Percentiles rank a stretch among this genome's conserved stretches.
Conservation (phyloP, 2,888 invertebrate species). For the Hirtodrosophila alboralis region DNA sequence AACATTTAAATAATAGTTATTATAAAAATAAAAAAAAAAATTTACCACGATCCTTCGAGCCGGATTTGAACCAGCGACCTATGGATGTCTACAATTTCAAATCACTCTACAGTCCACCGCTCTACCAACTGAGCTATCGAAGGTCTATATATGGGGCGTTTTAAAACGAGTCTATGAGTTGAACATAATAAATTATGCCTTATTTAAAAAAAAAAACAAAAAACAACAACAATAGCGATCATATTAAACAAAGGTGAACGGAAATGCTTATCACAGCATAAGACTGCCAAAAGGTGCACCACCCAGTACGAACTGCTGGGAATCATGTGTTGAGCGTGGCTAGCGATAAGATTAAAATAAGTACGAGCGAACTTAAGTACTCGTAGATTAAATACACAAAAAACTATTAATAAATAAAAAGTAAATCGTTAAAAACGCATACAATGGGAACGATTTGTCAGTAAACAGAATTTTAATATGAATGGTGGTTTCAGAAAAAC, state of each 20-base stretch:
- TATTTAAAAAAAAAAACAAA: too few relatives aligned
- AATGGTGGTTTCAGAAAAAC: too few relatives aligned
- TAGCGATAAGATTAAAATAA: slow-evolving; percentile 42
- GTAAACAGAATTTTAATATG: too few relatives aligned
- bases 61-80: slow-evolving; percentile 80
- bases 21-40: slow-evolving; percentile 11
- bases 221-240: slow-evolving; percentile 25
- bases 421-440: not conserved
- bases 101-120: slow-evolving; percentile 73
- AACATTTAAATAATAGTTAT: too few relatives aligned
- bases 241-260: slow-evolving; percentile 31
- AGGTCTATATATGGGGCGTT: slow-evolving; percentile 44
- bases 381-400: slow-evolving; percentile 7
- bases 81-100: slow-evolving; percentile 61
- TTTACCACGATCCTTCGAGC: slow-evolving; percentile 66
- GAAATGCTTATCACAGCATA: slow-evolving; percentile 60
- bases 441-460: too few relatives aligned
- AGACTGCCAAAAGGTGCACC: slow-evolving; percentile 17
- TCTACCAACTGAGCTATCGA: slow-evolving; percentile 80
- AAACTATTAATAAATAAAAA: slow-evolving; percentile 18
- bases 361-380: slow-evolving; percentile 8
- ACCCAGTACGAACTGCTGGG: not conserved
- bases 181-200: not conserved
- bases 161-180: slow-evolving; percentile 15
- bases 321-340: slow-evolving; percentile 26